A percentile compares a stretch with the other conserved stretches of the same genome.
phyloP scores from a whole-genome alignment of 2,888 invertebrate species.

The Conus canariensis region DNA sequence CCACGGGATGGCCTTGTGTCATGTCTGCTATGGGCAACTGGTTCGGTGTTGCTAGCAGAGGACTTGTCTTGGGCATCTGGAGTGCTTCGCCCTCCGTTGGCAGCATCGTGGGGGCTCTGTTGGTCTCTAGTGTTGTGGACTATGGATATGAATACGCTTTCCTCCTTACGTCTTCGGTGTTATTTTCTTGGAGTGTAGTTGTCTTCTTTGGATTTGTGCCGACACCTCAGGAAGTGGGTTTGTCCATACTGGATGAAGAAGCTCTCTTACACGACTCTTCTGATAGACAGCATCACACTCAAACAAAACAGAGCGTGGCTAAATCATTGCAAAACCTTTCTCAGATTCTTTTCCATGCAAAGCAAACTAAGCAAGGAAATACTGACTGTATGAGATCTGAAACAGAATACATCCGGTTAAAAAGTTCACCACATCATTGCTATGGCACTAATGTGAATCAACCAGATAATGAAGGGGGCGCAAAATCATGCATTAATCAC shows the following conservation, averaged over 20 bases:
- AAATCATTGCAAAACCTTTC: too few relatives aligned
- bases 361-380: too few relatives aligned
- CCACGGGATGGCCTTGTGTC: constrained; percentile 80
- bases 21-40: constrained; percentile 81
- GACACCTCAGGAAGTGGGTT: constrained; percentile 78
- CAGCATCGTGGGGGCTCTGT: constrained; percentile 80
- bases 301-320: too few relatives aligned
- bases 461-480: too few relatives aligned
- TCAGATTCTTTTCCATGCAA: too few relatives aligned
- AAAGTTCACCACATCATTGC: too few relatives aligned
- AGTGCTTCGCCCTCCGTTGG: constrained; percentile 81
- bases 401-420: too few relatives aligned
- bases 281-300: too few relatives aligned
- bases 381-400: too few relatives aligned
- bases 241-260: background rate
- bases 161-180: constrained; percentile 77
- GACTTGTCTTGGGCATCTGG: constrained; percentile 80
- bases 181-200: constrained; percentile 77
- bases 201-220: constrained; percentile 77
- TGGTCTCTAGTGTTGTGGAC: constrained; percentile 78
- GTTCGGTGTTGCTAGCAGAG: constrained; percentile 79
- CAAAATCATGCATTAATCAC: too few relatives aligned
- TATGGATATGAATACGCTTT: constrained; percentile 81
- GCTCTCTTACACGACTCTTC: too few relatives aligned
- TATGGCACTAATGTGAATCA: too few relatives aligned